phyloP scores from a whole-genome alignment of 2,113 vertebrate genomes.

The Pagrus major region DNA sequence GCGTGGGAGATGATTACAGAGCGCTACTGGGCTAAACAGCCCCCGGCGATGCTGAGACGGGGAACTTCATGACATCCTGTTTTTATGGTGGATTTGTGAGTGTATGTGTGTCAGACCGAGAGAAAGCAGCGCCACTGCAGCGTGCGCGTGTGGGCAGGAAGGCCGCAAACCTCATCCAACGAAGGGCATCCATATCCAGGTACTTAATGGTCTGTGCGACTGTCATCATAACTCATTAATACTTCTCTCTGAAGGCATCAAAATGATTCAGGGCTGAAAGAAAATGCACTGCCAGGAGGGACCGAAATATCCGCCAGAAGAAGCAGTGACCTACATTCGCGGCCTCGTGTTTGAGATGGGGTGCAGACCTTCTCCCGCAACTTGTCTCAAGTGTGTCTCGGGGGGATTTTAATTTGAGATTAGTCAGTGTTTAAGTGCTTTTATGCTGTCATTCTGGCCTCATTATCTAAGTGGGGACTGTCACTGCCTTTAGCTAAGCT shows the following conservation, averaged over 20 bases:
- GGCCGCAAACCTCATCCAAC: not conserved
- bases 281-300: conserved; percentile 17
- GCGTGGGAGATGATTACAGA: conserved; percentile 78
- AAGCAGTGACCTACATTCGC: conserved; percentile 49
- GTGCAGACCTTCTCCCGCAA: conserved; percentile 37
- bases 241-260: conserved; percentile 46
- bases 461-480: conserved; percentile 67
- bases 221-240: conserved; percentile 62
- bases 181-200: conserved; percentile 47
- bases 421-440: conserved; percentile 68
- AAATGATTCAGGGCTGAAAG: conserved; percentile 37
- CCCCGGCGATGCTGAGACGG: conserved; percentile 53
- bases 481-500: conserved; percentile 64
- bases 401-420: conserved; percentile 74
- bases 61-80: conserved; percentile 66
- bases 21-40: conserved; percentile 72
- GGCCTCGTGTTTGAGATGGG: conserved; percentile 16
- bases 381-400: conserved; percentile 51
- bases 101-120: conserved; percentile 23
- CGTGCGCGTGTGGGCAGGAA: conserved; percentile 11
- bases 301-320: conserved; percentile 19
- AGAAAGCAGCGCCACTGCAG: not conserved
- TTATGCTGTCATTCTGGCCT: conserved; percentile 66
- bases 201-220: conserved; percentile 49
- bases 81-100: conserved; percentile 66